Evolutionary conservation across 2,797 vertebrate species (phyloP).

Genomic region (Coreius guichenoti): DNA sequence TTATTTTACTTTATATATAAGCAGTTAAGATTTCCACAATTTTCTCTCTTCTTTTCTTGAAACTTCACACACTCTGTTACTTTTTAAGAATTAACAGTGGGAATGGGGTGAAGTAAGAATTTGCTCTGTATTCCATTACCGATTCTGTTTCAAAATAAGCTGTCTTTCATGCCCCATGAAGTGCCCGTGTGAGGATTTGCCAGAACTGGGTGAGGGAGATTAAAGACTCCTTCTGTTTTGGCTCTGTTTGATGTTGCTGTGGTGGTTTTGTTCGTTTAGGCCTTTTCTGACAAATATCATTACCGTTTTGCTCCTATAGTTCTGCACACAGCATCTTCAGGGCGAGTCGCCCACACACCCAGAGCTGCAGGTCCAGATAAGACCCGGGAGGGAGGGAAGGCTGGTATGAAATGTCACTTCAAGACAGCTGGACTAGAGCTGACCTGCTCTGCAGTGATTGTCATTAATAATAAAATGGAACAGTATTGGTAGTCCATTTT

Average conservation of each 20-base stretch:
- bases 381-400: constrained; percentile 30
- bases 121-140: constrained; percentile 49
- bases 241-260: constrained; percentile 58
- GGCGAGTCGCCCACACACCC: constrained; percentile 44
- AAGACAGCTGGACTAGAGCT: not conserved
- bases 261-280: constrained; percentile 32
- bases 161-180: constrained; percentile 56
- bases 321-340: constrained; percentile 44
- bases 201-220: constrained; percentile 47
- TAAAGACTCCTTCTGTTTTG: constrained; percentile 56
- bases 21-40: not conserved
- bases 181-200: constrained; percentile 57
- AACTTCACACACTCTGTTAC: not conserved
- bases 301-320: constrained; percentile 37
- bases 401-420: not conserved
- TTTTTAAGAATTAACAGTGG: constrained; percentile 42
- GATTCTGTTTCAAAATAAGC: constrained; percentile 62
- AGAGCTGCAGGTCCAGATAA: constrained; percentile 64
- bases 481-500: constrained; percentile 47
- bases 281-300: constrained; percentile 52
- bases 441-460: not conserved
- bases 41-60: not conserved
- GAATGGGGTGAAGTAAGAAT: constrained; percentile 20
- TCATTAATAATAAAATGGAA: constrained; percentile 27
- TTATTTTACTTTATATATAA: not conserved